A percentile compares a stretch with the other conserved stretches of the same genome.
These are phyloP conservation scores for Rhodinocichla rosea DNA, from an alignment of 2,113 vertebrate genomes.

Conservation along the genomic window DNA sequence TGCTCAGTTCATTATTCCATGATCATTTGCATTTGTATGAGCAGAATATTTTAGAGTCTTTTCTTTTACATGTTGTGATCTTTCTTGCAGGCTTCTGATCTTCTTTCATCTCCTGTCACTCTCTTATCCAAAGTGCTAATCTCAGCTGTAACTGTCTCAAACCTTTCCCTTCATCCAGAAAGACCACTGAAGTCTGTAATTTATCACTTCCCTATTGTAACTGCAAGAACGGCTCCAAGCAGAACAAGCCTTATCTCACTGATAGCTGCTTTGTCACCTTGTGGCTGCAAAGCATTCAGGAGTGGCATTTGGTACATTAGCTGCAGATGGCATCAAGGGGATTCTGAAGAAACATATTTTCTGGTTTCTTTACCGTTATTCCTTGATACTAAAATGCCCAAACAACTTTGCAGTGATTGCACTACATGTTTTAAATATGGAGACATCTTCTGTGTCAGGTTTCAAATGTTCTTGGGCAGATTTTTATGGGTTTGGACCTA, in stretches of 20 bases:
- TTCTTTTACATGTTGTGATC: slow-evolving; percentile 31
- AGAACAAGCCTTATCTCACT: slow-evolving; percentile 30
- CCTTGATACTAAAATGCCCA: background rate
- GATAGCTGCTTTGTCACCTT: slow-evolving; percentile 35
- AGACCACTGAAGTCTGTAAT: slow-evolving; percentile 10
- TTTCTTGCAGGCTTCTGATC: slow-evolving; percentile 2
- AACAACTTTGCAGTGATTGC: background rate
- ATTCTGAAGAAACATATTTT: background rate
- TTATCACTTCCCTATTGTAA: slow-evolving; percentile 27
- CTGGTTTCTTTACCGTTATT: background rate
- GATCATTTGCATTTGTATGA: slow-evolving; percentile 40
- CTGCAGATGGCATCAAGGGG: background rate
- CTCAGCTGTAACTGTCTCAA: slow-evolving; percentile 39
- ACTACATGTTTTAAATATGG: background rate
- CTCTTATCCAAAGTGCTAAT: slow-evolving; percentile 34
- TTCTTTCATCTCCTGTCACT: slow-evolving; percentile 18
- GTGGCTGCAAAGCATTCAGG: background rate
- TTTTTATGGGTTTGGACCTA: background rate
- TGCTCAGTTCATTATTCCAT: background rate
- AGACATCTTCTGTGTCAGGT: background rate
- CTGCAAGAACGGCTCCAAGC: background rate
- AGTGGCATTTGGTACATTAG: background rate
- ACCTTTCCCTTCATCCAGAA: background rate
- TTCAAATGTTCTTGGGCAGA: background rate
- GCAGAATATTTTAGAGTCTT: slow-evolving; percentile 7